Base-by-base conservation (phyloP, 1,140 invertebrate species). In the Tetranychus cinnabarinus region DNA sequence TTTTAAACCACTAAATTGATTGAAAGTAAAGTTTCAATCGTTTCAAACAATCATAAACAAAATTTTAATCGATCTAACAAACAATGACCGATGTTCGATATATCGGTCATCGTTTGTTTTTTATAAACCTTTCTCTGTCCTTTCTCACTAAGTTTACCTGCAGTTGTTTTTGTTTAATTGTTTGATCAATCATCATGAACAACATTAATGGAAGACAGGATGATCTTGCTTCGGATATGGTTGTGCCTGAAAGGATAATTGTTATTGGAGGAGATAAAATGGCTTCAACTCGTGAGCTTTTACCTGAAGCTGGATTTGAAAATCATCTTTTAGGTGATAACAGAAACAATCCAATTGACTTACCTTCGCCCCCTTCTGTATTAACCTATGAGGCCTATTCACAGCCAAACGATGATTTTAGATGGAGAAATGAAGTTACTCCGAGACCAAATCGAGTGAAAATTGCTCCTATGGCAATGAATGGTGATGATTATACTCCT, bases 221-320 rank as follows among this genome's bases (percentile, higher is more conserved):
- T 52, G 50, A n/a, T 31, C 31, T 52, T 52, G 50, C 62, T 13
- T 45, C 52, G 37, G 80, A 85, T 64, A 91, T 90, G 87, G 81
- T 81, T 69, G 86, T 91, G 37, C 87, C 87, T n/a, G 86, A 89
- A 66, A 77, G 86, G 68, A 90, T 91, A 71, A 75, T 90, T 64
- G 84, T 89, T 58, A 77, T 81, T 66, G 87, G 79, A 80, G 63
- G 62, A 46, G 66, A 66, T 58, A 50, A 60, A 15, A 63, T 66
- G 52, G 60, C 67, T 56, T 36, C 60, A 78, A 78, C 85, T 81
- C 23, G 87, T 70, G 84, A 88, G 52, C 79, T 84, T 12, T 85
- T 85, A 3, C 76, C 84, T 63, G 87, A 89, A 76, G 82, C 89
- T 37, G 78, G 81, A 66, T 74, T 88, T 68, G 87, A 89, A 68